Base-by-base conservation (phyloP, 2,797 vertebrate species). In the Sciurus vulgaris region DNA sequence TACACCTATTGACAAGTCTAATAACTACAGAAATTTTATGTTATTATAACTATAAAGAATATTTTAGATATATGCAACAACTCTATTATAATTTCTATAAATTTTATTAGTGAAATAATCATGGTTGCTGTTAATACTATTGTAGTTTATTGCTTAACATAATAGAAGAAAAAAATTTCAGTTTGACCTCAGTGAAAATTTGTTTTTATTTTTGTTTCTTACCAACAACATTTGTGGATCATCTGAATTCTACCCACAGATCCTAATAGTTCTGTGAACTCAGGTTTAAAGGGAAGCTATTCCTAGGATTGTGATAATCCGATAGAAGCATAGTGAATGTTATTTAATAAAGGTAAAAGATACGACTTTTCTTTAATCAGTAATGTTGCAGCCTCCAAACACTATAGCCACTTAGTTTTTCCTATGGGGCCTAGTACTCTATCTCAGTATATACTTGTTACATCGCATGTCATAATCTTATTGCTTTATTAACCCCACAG, bases 81-180 rank as follows among this genome's bases (percentile, higher is more conserved):
- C 3, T 44, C 33, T 44, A 87, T 85, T 38, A 77, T 49, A 59
- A 51, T 63, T 56, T 56, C 28, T 28, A 47, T 94, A 85, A 82
- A 17, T 86, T 96, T 26, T 86, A 35, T 44, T 92, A 56, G 10
- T 88, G 78, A 69, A 44, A 93, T 85, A 73, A 74, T 67, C 28
- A 33, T 67, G 91, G 13, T 89, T 41, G 86, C 59, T 91, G 30
- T 15, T 79, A 61, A 61, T 63, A 81, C 33, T 18, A 30, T 28
- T 90, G 26, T 92, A 15, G 28, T 35, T 95, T 93, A 92, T 81
- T 86, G 78, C 13, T 92, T 91, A 86, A 3, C 20, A 63, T 38
- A 30, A 74, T 84, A 47, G 92, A 93, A 73, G 47, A n/a, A 93
- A 70, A 79, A 86, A 65, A 51, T 91, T 89, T 93, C 9, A 84